phyloP scores from a whole-genome alignment of 2,888 invertebrate genomes.

The Drosophila monieri region DNA sequence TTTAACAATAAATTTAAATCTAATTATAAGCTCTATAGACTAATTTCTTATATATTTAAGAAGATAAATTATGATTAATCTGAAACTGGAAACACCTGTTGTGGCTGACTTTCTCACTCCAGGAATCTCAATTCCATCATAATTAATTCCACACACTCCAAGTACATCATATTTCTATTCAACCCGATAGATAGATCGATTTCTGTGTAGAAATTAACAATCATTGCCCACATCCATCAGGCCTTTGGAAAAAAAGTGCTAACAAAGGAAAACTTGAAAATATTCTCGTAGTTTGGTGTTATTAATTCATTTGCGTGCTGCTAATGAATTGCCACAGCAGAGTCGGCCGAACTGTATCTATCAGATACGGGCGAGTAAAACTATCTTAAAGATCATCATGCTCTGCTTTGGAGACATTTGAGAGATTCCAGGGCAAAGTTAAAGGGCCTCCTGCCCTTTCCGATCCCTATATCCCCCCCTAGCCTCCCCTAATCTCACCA shows the following conservation, averaged over 20 bases:
- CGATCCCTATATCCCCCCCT: conserved; percentile 17
- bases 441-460: neutral
- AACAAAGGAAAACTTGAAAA: conserved; percentile 44
- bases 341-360: conserved; percentile 17
- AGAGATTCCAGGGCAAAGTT: conserved; percentile 7
- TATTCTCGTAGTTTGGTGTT: conserved; percentile 72
- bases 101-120: neutral
- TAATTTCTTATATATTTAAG: neutral
- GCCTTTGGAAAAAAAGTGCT: conserved; percentile 24
- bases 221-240: conserved; percentile 13
- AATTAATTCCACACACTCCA: conserved; percentile 32
- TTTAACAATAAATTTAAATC: neutral
- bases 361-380: conserved; percentile 7
- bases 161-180: conserved; percentile 20
- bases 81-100: conserved; percentile 11
- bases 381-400: conserved; percentile 9
- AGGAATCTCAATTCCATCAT: conserved; percentile 12
- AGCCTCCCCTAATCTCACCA: conserved; percentile 28
- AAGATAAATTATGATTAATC: neutral
- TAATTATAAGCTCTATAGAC: no score
- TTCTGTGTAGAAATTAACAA: conserved; percentile 16
- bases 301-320: conserved; percentile 69
- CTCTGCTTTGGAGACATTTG: conserved; percentile 15
- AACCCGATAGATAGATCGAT: conserved; percentile 13
- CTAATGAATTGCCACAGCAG: conserved; percentile 63